These are phyloP conservation scores for Perca fluviatilis DNA, from an alignment of 2,113 vertebrate genomes.

Conservation along the genomic window DNA sequence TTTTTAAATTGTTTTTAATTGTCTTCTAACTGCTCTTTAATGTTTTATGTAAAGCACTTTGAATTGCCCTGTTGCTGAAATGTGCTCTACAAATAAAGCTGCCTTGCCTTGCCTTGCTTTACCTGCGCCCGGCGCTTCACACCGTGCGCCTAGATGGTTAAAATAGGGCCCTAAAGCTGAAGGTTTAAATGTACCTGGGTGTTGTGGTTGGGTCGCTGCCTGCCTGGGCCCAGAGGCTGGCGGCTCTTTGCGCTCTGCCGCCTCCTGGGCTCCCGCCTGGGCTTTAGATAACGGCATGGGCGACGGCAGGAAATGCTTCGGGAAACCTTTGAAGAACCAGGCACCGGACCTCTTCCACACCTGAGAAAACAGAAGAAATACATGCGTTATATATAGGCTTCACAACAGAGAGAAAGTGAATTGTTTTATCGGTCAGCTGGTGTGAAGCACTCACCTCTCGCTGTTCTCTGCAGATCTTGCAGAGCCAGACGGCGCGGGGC, in stretches of 20 bases:
- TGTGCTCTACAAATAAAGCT: no score
- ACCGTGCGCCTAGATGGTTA: no score
- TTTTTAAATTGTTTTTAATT: no score
- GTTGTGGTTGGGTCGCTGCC: constrained; percentile 54
- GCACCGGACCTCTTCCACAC: constrained; percentile 98
- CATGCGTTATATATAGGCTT: background rate
- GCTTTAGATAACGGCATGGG: constrained; percentile 91
- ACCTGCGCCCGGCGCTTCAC: no score
- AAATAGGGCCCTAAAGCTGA: no score
- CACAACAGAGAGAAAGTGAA: background rate
- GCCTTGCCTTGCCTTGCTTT: no score
- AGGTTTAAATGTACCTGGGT: constrained; percentile 52
- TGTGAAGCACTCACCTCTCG: constrained; percentile 88
- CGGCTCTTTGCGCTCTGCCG: constrained; percentile 52
- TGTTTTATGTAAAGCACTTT: no score
- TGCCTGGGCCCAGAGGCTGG: constrained; percentile 70
- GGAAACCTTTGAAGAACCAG: constrained; percentile 98
- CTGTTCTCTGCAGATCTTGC: constrained; percentile 98
- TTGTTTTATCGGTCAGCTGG: background rate
- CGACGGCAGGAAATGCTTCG: constrained; percentile 93
- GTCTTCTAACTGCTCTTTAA: no score
- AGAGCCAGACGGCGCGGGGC: constrained; percentile 93
- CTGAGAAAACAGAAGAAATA: constrained; percentile 71
- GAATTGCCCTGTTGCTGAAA: no score
- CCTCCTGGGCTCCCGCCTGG: constrained; percentile 54